phyloP scores from a whole-genome alignment of 2,888 invertebrate genomes.

The Enchytraeus crypticus region DNA sequence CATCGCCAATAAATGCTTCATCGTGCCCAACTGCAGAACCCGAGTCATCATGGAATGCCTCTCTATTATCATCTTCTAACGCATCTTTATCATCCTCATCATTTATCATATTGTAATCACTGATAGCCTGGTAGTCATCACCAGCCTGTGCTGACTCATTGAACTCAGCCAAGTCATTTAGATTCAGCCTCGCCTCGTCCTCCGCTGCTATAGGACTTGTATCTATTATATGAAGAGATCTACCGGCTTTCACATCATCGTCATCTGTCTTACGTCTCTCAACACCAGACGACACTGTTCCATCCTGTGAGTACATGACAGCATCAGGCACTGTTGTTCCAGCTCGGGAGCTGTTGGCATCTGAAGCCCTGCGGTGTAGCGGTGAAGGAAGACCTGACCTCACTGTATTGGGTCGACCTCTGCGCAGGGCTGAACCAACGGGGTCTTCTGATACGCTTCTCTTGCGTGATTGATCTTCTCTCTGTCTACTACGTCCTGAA shows the following conservation, averaged over 20 bases:
- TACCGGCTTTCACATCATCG: not conserved
- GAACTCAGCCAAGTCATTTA: not conserved
- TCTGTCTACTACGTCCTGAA: no score
- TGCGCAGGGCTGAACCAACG: constrained; percentile 2
- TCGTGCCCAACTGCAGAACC: no score
- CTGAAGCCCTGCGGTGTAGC: not conserved
- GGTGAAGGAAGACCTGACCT: constrained; percentile 31
- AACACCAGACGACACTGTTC: not conserved
- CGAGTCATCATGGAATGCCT: not conserved
- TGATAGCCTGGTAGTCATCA: not conserved
- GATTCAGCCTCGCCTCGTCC: not conserved
- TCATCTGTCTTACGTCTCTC: not conserved
- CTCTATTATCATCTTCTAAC: no score
- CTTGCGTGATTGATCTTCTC: no score
- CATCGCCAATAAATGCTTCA: not conserved
- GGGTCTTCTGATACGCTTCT: not conserved
- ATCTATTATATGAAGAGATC: not conserved
- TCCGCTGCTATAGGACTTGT: not conserved
- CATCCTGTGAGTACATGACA: not conserved
- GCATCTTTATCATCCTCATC: not conserved
- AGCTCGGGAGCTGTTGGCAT: not conserved
- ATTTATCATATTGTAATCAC: not conserved
- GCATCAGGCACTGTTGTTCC: not conserved
- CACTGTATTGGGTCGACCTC: constrained; percentile 39
- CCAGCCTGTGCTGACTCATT: not conserved